Evolutionary conservation across 1,140 invertebrate genomes (phyloP).

Genomic region (Drosophila micromelanica): DNA sequence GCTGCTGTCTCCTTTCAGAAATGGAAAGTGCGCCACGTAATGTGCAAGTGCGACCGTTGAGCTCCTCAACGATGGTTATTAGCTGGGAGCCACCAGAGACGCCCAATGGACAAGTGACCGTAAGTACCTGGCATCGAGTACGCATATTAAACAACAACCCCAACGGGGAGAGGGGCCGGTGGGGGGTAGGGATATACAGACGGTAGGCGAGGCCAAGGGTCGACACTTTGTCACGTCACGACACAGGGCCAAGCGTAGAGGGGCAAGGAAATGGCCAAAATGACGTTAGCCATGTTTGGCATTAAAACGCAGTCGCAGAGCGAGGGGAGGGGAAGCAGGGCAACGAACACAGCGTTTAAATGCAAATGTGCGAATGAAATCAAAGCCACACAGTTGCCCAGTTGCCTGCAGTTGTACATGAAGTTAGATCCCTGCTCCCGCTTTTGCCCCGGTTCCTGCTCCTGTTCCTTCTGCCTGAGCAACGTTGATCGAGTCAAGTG

Average conservation of each 20-base stretch:
- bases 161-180: neutral
- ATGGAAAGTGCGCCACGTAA: constrained; percentile 97
- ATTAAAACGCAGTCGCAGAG: neutral
- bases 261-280: constrained; percentile 53
- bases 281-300: constrained; percentile 54
- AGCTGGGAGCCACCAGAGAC: constrained; percentile 99
- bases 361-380: constrained; percentile 61
- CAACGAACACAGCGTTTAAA: constrained; percentile 40
- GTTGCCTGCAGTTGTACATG: constrained; percentile 1
- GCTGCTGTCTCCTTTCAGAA: constrained; percentile 87
- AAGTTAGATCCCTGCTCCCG: neutral
- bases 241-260: neutral
- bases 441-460: neutral
- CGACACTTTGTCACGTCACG: constrained; percentile 46
- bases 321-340: neutral
- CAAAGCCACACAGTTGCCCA: constrained; percentile 51
- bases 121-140: constrained; percentile 85
- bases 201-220: constrained; percentile 3
- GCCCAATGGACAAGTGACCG: constrained; percentile 98
- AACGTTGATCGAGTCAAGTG: constrained; percentile 38
- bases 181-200: too few relatives aligned
- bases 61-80: constrained; percentile 97
- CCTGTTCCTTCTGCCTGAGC: neutral
- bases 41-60: constrained; percentile 96
- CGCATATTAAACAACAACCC: constrained; percentile 63